Evolutionary conservation across 2,888 invertebrate species (phyloP).

Genomic region (Caenorhabditis panamensis): DNA sequence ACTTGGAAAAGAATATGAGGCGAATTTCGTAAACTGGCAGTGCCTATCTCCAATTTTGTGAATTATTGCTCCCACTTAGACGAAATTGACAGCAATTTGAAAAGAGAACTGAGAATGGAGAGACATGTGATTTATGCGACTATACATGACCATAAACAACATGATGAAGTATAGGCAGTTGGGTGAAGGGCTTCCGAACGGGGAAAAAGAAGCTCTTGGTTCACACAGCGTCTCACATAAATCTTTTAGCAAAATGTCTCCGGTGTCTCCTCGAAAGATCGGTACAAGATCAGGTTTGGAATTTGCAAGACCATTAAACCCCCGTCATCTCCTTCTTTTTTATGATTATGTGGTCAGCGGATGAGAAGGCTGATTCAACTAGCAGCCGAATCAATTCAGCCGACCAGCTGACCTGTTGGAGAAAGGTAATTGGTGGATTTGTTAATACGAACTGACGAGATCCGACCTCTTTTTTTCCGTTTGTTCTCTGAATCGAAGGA

Average conservation of each 20-base stretch:
- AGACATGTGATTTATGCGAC: conserved; percentile 42
- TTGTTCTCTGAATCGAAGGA: conserved; percentile 1
- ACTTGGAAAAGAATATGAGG: conserved; percentile 18
- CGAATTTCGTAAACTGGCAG: conserved; percentile 22
- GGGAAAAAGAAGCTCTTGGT: conserved; percentile 5
- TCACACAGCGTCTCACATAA: conserved; percentile 26
- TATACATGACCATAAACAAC: conserved; percentile 26
- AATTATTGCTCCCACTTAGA: conserved; percentile 45
- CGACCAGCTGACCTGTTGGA: conserved; percentile 45
- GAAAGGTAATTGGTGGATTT: conserved; percentile 50
- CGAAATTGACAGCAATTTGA: conserved; percentile 40
- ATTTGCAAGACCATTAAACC: conserved; percentile 50
- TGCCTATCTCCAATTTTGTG: conserved; percentile 3
- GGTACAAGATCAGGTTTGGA: conserved; percentile 49
- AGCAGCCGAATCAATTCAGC: conserved; percentile 15
- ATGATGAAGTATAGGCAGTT: conserved; percentile 21
- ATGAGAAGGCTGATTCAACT: conserved; percentile 6
- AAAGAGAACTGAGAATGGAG: background rate
- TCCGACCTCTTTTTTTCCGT: conserved; percentile 1
- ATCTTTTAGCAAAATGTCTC: conserved; percentile 1
- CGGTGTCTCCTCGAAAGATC: conserved; percentile 10
- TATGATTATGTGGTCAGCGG: conserved; percentile 48
- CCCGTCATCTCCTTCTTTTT: conserved; percentile 43
- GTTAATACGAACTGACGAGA: conserved; percentile 49
- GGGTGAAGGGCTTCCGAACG: conserved; percentile 28